Evolutionary conservation across 2,888 invertebrate genomes (phyloP), one percentile per base, ranked within the genome.

Genomic region (Pteria penguin): DNA sequence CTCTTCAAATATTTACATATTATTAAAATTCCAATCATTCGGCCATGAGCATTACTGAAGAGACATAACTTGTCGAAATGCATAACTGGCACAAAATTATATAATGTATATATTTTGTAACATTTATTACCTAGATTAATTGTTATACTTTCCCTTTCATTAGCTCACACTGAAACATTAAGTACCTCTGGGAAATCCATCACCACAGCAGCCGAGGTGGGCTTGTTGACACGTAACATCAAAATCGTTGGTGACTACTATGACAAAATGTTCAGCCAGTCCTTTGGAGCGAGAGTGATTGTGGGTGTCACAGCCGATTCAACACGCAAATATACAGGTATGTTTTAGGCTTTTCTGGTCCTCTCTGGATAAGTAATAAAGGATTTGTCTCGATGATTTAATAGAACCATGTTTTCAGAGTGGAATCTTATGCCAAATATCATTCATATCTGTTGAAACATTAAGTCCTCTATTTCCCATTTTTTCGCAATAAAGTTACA

Each of bases 201-300:
- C 52, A 77, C 72, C 8, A 69, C 90, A 67, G 82, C 83, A 5
- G 89, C 90, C 2, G 88, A 88, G 31, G 91, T 92, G n/a, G 91
- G 90, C 11, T 83, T 91, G 24, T 81, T 92, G 55, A 86, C 89
- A 0, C 78, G 89, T 2, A 92, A 91, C 72, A 87, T 92, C 62
- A 87, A 84, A 75, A 84, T 92, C 27, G 84, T 87, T 22, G 91
- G 91, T 0, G 81, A 82, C 32, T 82, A 84, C 11, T 86, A 89
- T 61, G 18, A 62, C 1, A 65, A 82, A 18, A 62, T 87, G 68
- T 78, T 82, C 57, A 36, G 32, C 0, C 85, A 89, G 60, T 84
- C 86, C 4, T 89, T 85, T 63, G 90, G 90, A 18, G 87, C 87
- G 3, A 78, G 89, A 11, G 80, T 90, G 1, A 22, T 90, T 5